Percentiles rank a stretch among this genome's conserved stretches.
These are phyloP conservation scores for Sterrhoptilus dennistouni DNA, from an alignment of 2,113 vertebrate genomes.

Conservation along the genomic window DNA sequence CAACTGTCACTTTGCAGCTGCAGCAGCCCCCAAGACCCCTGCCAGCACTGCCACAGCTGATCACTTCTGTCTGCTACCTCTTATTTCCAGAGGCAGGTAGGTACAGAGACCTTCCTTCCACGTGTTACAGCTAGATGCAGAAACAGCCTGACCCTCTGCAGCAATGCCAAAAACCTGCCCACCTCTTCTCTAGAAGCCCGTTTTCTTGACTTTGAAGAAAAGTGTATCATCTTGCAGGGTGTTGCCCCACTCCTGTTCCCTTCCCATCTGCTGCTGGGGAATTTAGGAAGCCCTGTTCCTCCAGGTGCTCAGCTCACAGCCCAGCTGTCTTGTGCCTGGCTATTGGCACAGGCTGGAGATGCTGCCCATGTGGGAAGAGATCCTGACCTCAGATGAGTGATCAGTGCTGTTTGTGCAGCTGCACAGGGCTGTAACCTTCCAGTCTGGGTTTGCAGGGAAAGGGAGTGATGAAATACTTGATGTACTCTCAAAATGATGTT, in stretches of 20 bases:
- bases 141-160: background rate
- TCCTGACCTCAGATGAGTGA: background rate
- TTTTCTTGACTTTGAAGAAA: background rate
- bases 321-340: background rate
- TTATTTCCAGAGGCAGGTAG: accelerated
- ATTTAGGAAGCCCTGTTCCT: background rate
- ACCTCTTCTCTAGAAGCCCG: background rate
- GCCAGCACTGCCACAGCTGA: background rate
- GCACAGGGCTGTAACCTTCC: background rate
- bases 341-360: background rate
- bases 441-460: background rate
- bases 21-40: background rate
- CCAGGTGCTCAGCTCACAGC: background rate
- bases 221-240: background rate
- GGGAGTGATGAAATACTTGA: background rate
- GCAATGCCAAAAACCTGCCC: background rate
- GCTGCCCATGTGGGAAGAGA: background rate
- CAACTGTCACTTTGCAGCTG: background rate
- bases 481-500: background rate
- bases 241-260: background rate
- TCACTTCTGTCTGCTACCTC: background rate
- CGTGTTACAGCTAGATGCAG: background rate
- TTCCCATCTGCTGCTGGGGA: background rate
- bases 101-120: background rate
- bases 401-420: background rate